Conservation (phyloP, 2,797 vertebrate species). For the Hydrolagus colliei region DNA sequence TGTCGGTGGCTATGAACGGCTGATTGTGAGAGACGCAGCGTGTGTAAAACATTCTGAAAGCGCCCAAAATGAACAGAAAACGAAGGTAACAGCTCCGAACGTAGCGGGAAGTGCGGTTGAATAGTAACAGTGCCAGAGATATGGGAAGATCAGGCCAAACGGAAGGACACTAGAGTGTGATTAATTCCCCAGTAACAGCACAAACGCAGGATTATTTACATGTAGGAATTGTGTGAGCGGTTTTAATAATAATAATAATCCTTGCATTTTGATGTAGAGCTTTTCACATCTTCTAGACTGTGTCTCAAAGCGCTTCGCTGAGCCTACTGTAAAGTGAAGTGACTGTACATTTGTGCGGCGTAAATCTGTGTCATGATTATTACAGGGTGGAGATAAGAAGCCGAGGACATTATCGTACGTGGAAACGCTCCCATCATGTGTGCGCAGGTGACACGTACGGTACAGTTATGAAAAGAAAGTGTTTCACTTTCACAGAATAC, state of each 20-base stretch:
- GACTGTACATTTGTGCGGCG: too few relatives aligned
- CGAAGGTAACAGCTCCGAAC: neutral
- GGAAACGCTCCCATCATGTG: too few relatives aligned
- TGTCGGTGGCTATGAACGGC: neutral
- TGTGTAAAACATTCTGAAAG: neutral
- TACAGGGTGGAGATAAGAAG: neutral
- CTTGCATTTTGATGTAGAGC: too few relatives aligned
- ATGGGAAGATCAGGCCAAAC: neutral
- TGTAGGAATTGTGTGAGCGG: neutral
- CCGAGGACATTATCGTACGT: too few relatives aligned
- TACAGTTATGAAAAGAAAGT: too few relatives aligned
- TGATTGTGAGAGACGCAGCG: neutral
- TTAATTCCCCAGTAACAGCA: neutral
- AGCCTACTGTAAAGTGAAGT: too few relatives aligned
- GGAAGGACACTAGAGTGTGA: neutral
- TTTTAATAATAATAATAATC: too few relatives aligned
- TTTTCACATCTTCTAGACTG: too few relatives aligned
- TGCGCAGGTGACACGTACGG: too few relatives aligned
- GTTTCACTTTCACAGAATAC: too few relatives aligned
- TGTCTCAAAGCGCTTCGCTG: too few relatives aligned
- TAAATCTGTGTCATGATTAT: too few relatives aligned
- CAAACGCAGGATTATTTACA: neutral
- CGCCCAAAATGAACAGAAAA: neutral
- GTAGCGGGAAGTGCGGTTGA: neutral
- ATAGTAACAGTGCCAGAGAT: neutral